phyloP scores from a whole-genome alignment of 2,797 vertebrate species.

The Acridotheres tristis region DNA sequence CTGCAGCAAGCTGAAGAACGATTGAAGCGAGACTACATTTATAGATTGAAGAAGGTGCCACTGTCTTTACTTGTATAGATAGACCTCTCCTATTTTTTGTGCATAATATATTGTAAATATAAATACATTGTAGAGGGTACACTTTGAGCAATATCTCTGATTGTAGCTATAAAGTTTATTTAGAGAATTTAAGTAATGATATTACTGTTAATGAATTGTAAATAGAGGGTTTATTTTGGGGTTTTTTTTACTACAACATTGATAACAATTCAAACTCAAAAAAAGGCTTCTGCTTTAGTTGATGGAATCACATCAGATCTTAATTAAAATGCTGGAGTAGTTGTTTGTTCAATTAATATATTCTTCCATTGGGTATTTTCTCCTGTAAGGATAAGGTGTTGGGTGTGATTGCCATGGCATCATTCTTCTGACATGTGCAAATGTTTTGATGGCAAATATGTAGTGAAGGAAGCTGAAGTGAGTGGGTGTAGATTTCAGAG shows the following conservation, averaged over 20 bases:
- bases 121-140: background rate
- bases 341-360: background rate
- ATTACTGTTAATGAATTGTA: background rate
- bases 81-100: background rate
- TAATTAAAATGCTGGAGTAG: background rate
- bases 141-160: background rate
- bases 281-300: background rate
- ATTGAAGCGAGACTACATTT: constrained; percentile 83
- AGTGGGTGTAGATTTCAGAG: background rate
- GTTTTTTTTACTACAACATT: background rate
- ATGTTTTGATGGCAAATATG: background rate
- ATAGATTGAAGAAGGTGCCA: constrained; percentile 84
- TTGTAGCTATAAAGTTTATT: background rate
- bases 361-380: background rate
- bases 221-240: background rate
- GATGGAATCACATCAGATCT: background rate
- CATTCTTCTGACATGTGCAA: background rate
- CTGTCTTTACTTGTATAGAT: background rate
- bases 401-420: background rate
- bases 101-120: background rate
- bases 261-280: background rate
- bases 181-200: background rate
- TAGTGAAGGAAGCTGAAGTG: background rate
- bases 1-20: constrained; percentile 82
- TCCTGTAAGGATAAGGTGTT: background rate